Conservation (phyloP, 1,140 invertebrate genomes). For the Drosophila mojavensis region DNA sequence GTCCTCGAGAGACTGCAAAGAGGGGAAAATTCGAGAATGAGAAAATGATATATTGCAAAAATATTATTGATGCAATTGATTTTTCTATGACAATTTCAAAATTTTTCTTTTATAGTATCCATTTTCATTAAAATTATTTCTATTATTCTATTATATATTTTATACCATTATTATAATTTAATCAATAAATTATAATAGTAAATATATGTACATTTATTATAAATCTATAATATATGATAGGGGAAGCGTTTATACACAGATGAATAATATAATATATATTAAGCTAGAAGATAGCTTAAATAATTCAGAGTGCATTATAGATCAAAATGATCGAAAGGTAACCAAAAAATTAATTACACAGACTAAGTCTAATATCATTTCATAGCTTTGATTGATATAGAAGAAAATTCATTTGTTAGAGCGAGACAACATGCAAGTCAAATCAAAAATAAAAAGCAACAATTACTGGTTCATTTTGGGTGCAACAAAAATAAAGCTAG, state of each 20-base stretch:
- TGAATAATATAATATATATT: too few species aligned
- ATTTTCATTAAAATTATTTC: too few species aligned
- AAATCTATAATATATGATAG: too few species aligned
- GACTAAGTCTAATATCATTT: too few species aligned
- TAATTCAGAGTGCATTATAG: too few species aligned
- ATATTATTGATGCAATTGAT: too few species aligned
- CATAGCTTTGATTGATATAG: too few species aligned
- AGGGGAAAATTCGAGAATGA: constrained; percentile 1
- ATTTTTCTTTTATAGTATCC: not conserved
- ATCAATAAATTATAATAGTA: too few species aligned
- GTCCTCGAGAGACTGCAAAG: constrained; percentile 94
- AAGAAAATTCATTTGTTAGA: not conserved
- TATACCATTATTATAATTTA: too few species aligned
- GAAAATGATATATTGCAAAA: not conserved
- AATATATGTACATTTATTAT: too few species aligned
- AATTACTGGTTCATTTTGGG: not conserved
- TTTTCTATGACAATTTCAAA: not conserved
- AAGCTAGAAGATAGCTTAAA: not conserved
- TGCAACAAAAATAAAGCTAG: not conserved
- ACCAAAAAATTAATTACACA: not conserved
- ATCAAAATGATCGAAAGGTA: too few species aligned
- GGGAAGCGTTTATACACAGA: not conserved
- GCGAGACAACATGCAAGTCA: not conserved
- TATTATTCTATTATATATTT: too few species aligned
- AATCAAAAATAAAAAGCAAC: constrained; percentile 8